A percentile compares a stretch with the other conserved stretches of the same genome.
These are phyloP conservation scores for Rynchops niger DNA, from an alignment of 2,113 vertebrate genomes.

Conservation along the genomic window DNA sequence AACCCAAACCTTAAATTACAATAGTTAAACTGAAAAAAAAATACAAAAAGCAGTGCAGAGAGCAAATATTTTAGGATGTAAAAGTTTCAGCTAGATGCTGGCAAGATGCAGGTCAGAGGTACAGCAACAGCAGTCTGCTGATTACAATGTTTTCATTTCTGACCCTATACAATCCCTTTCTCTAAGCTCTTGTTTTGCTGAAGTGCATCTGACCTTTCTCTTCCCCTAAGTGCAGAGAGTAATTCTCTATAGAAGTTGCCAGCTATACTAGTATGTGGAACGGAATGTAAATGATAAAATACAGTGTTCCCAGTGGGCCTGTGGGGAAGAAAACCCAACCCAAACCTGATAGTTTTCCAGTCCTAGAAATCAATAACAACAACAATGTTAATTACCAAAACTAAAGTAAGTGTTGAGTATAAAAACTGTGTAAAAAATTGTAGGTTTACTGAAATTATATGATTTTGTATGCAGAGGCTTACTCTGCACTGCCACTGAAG, in stretches of 20 bases:
- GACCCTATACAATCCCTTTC: not conserved
- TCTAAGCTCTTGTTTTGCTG: not conserved
- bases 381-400: not conserved
- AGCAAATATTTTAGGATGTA: not conserved
- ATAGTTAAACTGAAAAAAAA: not conserved
- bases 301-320: not conserved
- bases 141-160: not conserved
- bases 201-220: not conserved
- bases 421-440: not conserved
- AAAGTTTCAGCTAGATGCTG: not conserved
- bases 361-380: not conserved
- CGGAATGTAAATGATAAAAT: not conserved
- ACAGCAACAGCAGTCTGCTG: not conserved
- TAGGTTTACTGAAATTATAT: not conserved
- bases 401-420: not conserved
- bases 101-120: not conserved
- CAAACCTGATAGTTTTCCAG: not conserved
- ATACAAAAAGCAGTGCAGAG: accelerated
- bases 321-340: not conserved
- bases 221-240: not conserved
- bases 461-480: not conserved
- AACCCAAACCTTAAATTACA: not conserved
- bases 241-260: not conserved
- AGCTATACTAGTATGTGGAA: not conserved
- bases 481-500: not conserved